Evolutionary conservation across 2,888 invertebrate genomes (phyloP), one percentile per base, ranked within the genome.

Genomic region (Tachina lurida): DNA sequence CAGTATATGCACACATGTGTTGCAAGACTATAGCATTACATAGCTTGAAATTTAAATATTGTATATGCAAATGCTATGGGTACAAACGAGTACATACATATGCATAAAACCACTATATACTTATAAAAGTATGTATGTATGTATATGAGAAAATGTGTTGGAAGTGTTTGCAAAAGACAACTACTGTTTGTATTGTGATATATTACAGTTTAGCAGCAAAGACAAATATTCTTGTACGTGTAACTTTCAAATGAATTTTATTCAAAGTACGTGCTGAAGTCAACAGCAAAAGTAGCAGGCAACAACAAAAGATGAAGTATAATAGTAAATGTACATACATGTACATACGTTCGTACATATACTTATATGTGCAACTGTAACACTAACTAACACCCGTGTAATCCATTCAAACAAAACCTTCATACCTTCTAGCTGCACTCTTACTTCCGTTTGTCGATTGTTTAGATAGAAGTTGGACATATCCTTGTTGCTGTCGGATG

Each of bases 201-300:
- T 58, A 52, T 60, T 71, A 58, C 58, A 67, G 63, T 52, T 67
- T 22, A 45, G 67, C 74, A 78, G 68, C 77, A 84, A 78, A 84
- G 73, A 73, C 71, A 84, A 84, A 84, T 67, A 74, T 22, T 62
- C 22, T 54, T 49, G 73, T 73, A 73, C 77, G 73, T 84, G 77
- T 73, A 68, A 65, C 47, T 84, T 62, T 22, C 60, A 67, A 54
- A 67, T 73, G 83, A 73, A 78, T 78, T 78, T 73, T 74, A 84
- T 78, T 54, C 54, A 67, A 68, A 84, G 73, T 67, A 84, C 77
- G 77, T 73, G 77, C 67, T 78, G 74, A 73, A 84, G 83, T 78
- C 77, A 78, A 60, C 77, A n/a, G n/a, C 54, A 3, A 45, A 60
- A 65, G 60, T 73, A 54, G 62, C 67, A 58, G 31, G 31, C 47